Conservation (phyloP, 2,888 invertebrate genomes). For the Zele albiditarsus region DNA sequence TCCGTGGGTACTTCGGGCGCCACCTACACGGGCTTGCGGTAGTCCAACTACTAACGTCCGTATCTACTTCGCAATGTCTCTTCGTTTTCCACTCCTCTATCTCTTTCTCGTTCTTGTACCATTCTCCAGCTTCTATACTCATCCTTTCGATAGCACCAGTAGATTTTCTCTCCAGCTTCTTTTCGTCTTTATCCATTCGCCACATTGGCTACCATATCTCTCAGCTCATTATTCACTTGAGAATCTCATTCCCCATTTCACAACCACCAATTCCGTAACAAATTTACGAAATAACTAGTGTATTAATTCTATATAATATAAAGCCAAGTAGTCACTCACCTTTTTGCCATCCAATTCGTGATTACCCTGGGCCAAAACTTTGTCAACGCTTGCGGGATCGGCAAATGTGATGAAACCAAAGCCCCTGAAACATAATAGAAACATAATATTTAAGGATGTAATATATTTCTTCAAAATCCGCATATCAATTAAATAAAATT, state of each 20-base stretch:
- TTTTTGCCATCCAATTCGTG: slow-evolving; percentile 99
- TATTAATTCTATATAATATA: background rate
- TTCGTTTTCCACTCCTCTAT: slow-evolving; percentile 25
- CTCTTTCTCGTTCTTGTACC: background rate
- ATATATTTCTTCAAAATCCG: slow-evolving; percentile 29
- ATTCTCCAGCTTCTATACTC: slow-evolving; percentile 7
- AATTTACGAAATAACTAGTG: slow-evolving; percentile 15
- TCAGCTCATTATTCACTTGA: slow-evolving; percentile 32
- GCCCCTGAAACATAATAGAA: slow-evolving; percentile 83
- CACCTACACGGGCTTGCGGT: slow-evolving; percentile 47
- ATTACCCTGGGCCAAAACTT: slow-evolving; percentile 97
- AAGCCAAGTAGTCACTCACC: slow-evolving; percentile 78
- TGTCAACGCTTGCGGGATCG: slow-evolving; percentile 98
- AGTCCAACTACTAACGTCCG: slow-evolving; percentile 35
- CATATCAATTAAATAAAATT: slow-evolving; percentile 1
- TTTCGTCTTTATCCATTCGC: slow-evolving; percentile 45
- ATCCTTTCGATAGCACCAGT: slow-evolving; percentile 18
- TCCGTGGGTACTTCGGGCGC: slow-evolving; percentile 58
- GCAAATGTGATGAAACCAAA: slow-evolving; percentile 99
- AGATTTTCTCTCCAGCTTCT: slow-evolving; percentile 52
- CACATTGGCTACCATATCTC: slow-evolving; percentile 33
- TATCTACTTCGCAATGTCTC: slow-evolving; percentile 28
- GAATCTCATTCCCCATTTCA: slow-evolving; percentile 10
- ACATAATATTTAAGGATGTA: slow-evolving; percentile 11
- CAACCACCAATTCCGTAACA: background rate